phyloP scores from a whole-genome alignment of 2,113 vertebrate species.

The Cryptotis parvus region DNA sequence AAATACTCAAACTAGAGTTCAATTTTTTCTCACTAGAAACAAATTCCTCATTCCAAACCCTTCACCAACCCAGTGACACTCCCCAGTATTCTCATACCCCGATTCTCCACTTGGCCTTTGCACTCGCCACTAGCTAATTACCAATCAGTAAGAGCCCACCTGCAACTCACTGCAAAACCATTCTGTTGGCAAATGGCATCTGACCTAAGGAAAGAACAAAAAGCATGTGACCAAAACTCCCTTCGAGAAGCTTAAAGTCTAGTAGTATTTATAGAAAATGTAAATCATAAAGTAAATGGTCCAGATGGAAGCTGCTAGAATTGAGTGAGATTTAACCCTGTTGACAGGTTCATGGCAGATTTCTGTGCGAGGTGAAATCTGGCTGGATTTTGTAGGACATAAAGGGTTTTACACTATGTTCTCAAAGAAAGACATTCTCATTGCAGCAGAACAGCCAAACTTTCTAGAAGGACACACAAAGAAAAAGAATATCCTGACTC shows the following conservation, averaged over 20 bases:
- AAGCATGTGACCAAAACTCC: conserved; percentile 28
- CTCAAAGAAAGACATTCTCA: background rate
- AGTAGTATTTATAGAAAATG: conserved; percentile 14
- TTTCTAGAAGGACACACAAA: background rate
- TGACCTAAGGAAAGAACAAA: background rate
- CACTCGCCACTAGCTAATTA: conserved; percentile 51
- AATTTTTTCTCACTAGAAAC: background rate
- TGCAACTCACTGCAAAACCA: background rate
- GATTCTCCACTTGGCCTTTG: background rate
- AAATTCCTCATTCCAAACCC: background rate
- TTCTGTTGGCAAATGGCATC: background rate
- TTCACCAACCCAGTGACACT: background rate
- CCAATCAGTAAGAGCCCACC: conserved; percentile 40
- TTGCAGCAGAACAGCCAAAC: background rate
- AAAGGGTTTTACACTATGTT: background rate
- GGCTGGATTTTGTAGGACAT: background rate
- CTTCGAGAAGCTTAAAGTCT: conserved; percentile 20
- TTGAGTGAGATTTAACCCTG: conserved; percentile 4
- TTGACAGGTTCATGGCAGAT: background rate
- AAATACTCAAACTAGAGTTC: conserved; percentile 15
- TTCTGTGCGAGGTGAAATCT: background rate
- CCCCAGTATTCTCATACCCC: background rate
- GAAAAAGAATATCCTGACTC: background rate
- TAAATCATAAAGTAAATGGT: conserved; percentile 59
- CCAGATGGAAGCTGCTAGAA: conserved; percentile 48